These are phyloP conservation scores for Setophaga petechia DNA, from an alignment of 2,113 vertebrate species.

Conservation along the genomic window DNA sequence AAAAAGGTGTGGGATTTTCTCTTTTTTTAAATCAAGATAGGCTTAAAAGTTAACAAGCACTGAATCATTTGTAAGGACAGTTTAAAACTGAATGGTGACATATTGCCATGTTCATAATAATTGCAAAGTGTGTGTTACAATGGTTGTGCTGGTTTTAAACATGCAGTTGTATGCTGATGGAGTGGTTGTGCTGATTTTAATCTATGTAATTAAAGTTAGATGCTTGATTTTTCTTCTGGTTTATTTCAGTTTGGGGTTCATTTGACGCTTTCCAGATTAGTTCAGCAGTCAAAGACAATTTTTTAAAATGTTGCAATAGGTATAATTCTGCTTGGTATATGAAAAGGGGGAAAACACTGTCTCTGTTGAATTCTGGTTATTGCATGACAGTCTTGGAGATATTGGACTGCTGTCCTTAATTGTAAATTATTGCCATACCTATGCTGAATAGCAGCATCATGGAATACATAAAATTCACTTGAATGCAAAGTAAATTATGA, in stretches of 20 bases:
- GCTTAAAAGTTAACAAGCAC: not conserved
- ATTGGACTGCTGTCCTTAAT: not conserved
- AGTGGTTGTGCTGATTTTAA: not conserved
- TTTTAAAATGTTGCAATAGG: not conserved
- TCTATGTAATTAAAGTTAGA: not conserved
- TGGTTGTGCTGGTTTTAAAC: not conserved
- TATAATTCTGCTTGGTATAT: not conserved
- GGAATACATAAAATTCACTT: not conserved
- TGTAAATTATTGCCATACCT: not conserved
- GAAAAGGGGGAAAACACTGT: not conserved
- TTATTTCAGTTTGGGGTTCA: not conserved
- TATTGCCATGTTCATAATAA: not conserved
- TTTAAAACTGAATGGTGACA: not conserved
- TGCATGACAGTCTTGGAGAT: not conserved
- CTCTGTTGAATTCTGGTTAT: not conserved
- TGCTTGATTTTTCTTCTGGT: not conserved
- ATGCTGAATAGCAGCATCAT: not conserved
- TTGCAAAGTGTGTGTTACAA: not conserved
- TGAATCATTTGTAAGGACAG: not conserved
- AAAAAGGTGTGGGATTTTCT: slow-evolving; percentile 85
- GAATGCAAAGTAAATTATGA: not conserved
- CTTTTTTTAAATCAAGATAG: not conserved
- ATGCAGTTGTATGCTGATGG: not conserved
- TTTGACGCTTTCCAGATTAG: not conserved
- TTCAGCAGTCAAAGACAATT: not conserved